Evolutionary conservation across 2,113 vertebrate genomes (phyloP).

Genomic region (Eleginops maclovinus): DNA sequence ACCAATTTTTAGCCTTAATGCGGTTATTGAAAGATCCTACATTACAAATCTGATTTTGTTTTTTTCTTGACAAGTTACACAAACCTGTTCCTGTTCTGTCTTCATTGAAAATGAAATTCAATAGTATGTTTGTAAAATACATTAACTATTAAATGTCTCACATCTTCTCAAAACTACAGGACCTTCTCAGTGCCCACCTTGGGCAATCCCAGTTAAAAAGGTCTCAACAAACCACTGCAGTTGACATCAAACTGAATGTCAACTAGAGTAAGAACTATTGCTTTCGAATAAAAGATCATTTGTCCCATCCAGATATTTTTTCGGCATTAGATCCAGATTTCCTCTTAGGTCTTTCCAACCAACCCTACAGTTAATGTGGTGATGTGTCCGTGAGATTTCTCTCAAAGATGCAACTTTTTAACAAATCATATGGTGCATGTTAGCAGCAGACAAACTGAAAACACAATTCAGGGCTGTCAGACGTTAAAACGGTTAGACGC

Average conservation of each 20-base stretch:
- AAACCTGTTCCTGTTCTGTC: no score
- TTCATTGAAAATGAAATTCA: no score
- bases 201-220: background rate
- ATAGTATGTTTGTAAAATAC: no score
- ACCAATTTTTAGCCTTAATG: no score
- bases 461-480: background rate
- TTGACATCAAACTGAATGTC: conserved; percentile 14
- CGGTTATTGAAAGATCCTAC: no score
- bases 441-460: background rate
- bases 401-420: background rate
- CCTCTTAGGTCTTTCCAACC: background rate
- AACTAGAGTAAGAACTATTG: background rate
- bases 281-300: conserved; percentile 30
- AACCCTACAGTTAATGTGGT: conserved; percentile 3
- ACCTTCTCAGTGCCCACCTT: background rate
- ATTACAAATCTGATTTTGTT: no score
- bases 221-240: background rate
- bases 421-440: background rate
- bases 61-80: no score
- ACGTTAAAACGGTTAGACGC: conserved; percentile 3
- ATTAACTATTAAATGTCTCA: no score
- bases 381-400: background rate
- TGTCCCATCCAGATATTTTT: conserved; percentile 1
- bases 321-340: conserved; percentile 31
- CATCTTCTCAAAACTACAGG: no score